These are phyloP conservation scores for Rotaria macrura DNA, from an alignment of 2,888 invertebrate species.

Conservation along the genomic window DNA sequence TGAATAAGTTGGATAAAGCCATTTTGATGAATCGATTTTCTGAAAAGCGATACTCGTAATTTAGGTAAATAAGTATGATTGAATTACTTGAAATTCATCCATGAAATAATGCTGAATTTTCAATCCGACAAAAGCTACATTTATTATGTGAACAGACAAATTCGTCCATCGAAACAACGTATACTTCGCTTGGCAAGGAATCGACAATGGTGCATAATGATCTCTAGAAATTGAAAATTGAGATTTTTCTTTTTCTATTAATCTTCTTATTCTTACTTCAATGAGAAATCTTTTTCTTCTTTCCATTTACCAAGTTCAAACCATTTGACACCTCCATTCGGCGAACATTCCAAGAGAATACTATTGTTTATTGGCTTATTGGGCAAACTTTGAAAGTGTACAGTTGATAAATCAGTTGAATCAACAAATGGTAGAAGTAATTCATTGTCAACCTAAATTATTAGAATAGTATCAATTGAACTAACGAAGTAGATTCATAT, in stretches of 20 bases:
- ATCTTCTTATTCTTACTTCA: not conserved
- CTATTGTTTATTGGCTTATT: not conserved
- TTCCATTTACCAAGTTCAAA: not conserved
- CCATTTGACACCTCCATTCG: constrained; percentile 5
- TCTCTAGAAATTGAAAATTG: not conserved
- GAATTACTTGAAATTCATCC: not conserved
- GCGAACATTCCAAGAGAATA: not conserved
- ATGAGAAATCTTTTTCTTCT: not conserved
- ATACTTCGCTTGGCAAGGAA: not conserved
- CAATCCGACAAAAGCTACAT: not conserved
- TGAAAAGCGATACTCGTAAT: too few relatives aligned
- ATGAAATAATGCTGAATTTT: not conserved
- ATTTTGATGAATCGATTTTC: not conserved
- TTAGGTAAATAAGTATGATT: too few relatives aligned
- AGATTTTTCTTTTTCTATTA: not conserved
- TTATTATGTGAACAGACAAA: not conserved
- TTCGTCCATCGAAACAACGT: constrained; percentile 16
- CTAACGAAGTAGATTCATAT: too few relatives aligned
- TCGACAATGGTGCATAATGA: not conserved
- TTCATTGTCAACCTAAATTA: not conserved
- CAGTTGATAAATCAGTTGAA: not conserved
- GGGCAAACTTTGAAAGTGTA: not conserved
- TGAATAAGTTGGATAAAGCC: not conserved
- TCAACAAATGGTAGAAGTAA: not conserved
- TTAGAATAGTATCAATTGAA: too few relatives aligned